Conservation (phyloP, 2,888 invertebrate genomes). For the Onchidella celtica region DNA sequence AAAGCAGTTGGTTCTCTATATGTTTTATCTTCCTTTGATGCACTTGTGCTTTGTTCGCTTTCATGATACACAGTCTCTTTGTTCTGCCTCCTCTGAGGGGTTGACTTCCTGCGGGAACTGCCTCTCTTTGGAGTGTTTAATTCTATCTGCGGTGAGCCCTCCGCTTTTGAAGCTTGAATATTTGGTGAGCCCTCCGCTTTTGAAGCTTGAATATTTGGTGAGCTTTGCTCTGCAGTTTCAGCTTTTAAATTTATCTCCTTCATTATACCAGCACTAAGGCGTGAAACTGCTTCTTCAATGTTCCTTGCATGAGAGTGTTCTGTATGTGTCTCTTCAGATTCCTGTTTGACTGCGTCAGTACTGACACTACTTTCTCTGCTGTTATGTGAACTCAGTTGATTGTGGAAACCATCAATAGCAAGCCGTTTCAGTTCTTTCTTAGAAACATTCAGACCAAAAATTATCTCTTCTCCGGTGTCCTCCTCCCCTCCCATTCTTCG, state of each 20-base stretch:
- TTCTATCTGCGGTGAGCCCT: neutral
- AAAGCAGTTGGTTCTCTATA: too few species aligned
- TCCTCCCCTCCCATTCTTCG: conserved; percentile 20
- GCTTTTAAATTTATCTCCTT: neutral
- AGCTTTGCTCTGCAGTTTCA: neutral
- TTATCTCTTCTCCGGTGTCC: conserved; percentile 7
- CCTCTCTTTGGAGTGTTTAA: conserved; percentile 24
- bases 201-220: neutral
- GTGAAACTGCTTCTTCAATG: conserved; percentile 9
- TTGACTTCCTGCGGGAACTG: conserved; percentile 49
- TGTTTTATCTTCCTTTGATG: too few species aligned
- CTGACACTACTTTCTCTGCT: neutral
- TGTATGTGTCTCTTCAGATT: neutral
- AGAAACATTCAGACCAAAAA: conserved; percentile 25
- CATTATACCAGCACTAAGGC: neutral
- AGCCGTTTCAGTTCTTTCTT: conserved; percentile 46
- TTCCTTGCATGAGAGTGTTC: neutral
- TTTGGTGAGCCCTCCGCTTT: neutral
- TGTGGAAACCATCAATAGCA: conserved; percentile 49
- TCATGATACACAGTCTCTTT: too few species aligned
- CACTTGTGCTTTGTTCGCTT: too few species aligned
- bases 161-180: neutral
- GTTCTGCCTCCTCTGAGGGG: conserved; percentile 41
- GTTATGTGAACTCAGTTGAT: conserved; percentile 22
- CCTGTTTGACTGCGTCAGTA: neutral